Base-by-base conservation (phyloP, 2,113 vertebrate genomes). In the Ameiurus melas region DNA sequence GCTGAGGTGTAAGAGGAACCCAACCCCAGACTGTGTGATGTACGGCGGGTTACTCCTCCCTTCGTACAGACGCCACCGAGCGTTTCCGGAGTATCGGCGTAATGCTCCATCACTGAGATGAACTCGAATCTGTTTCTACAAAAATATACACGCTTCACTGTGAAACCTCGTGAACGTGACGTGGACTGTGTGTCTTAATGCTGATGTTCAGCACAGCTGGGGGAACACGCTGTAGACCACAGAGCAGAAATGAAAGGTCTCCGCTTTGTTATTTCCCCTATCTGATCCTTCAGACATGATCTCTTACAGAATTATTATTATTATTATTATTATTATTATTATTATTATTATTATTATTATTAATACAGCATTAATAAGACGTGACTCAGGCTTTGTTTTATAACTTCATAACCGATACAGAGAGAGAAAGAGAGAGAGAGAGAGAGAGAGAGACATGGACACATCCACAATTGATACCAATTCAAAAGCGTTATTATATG, bases 401-500 rank as follows among this genome's bases (percentile, higher is more conserved):
- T 36, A 75, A 12, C 71, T 75, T 75, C 9, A 43, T 75, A 25
- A 22, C 33, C 1, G 36, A 77, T 27, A 43, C 17, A 73, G 68
- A 36, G 33, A 36, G 68, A 36, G 68, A 36, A n/a, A 43, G 33
- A 73, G 68, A 36, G 33, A 36, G 68, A 36, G 68, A 36, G 51
- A 57, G n/a, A 43, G 39, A 43, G 39, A 43, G 20, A 47, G 81
- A 14, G 13, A 80, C 39, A 43, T 25, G 20, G 27, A 83, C 4
- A 17, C 14, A 17, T 20, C 33, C 7, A 78, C 4, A 9, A 14
- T 33, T 53, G 6, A 57, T 55, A 57, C 51, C 33, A 9, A 66
- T 86, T 88, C 43, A 22, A 66, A 70, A 51, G 36, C 83, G 17
- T 68, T 86, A 86, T 90, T 84, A 73, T 79, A 62, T 86, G 84